Evolutionary conservation across 2,797 vertebrate genomes (phyloP).

Genomic region (Perdix hodgsoniae): DNA sequence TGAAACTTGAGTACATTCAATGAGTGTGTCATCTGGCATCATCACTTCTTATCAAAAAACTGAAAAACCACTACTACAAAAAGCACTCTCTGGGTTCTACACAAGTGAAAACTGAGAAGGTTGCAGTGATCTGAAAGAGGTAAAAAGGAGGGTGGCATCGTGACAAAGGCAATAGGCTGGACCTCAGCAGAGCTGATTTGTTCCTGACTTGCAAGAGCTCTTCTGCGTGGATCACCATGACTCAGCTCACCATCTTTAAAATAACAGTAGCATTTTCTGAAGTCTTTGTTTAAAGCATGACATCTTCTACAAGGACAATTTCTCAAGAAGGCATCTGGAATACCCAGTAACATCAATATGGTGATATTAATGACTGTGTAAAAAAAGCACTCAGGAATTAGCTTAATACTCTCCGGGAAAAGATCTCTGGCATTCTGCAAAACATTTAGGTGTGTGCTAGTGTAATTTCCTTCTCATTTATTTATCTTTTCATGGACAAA

Average conservation of each 20-base stretch:
- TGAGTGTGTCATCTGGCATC: background rate
- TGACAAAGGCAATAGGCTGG: background rate
- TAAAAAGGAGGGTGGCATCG: background rate
- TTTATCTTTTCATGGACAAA: background rate
- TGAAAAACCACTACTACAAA: background rate
- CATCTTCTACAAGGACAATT: background rate
- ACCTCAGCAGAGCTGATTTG: background rate
- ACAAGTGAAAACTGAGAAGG: background rate
- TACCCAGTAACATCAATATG: background rate
- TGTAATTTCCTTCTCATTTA: background rate
- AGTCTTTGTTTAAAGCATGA: background rate
- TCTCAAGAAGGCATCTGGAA: background rate
- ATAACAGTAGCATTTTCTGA: background rate
- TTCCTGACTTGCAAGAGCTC: background rate
- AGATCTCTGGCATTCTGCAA: background rate
- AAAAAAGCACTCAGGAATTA: background rate
- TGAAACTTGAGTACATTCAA: background rate
- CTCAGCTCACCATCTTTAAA: background rate
- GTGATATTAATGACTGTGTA: background rate
- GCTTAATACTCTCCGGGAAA: background rate
- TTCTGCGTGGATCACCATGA: accelerated
- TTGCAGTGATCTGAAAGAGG: background rate
- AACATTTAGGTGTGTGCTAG: background rate
- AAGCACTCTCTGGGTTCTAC: background rate
- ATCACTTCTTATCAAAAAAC: background rate